Evolutionary conservation across 1,140 invertebrate species (phyloP), one percentile per base, ranked within the genome.

Genomic region (Drosophila auraria): DNA sequence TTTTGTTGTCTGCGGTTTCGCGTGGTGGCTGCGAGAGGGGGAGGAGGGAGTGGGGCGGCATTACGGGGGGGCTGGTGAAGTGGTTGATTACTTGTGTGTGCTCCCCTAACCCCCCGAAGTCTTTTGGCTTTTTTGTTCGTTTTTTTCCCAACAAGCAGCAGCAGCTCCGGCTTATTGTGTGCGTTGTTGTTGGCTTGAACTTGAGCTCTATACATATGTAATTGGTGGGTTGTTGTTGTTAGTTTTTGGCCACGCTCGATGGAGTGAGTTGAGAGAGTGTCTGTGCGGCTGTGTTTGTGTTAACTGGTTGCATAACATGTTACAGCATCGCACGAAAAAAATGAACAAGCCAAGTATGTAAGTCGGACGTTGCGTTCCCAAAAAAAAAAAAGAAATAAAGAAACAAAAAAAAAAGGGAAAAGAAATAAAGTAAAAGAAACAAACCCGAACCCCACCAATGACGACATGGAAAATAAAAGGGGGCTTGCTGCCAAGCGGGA

Each of bases 131-230:
- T 56, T 56, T 38, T 56, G 12, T 56, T 56, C 30, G 11, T 17
- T 6, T 33, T 33, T 20, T 36, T 5, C 20, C 68, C 59, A 57
- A 53, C 59, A 45, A 36, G 62, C 61, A 51, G 77, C 71, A 81
- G 74, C 51, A 70, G 70, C 50, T 72, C 27, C 69, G 30, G 66
- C 38, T 45, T 69, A 33, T 56, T 61, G 70, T 47, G 33, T 62
- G 53, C 27, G 68, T 70, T 73, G 69, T 89, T 78, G 82, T 84
- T 92, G 83, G 87, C 86, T 92, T 92, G 91, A 92, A 92, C 91
- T 92, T 92, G 91, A 92, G 91, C 91, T 92, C 91, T 90, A 92
- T 92, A 92, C 87, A 92, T 92, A 92, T 86, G 87, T 91, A 91
- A 90, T 90, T 90, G 86, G 76, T 58, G 44, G 70, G 62, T 70